Conservation (phyloP, 2,797 vertebrate genomes). For the Orestias chungarensis region DNA sequence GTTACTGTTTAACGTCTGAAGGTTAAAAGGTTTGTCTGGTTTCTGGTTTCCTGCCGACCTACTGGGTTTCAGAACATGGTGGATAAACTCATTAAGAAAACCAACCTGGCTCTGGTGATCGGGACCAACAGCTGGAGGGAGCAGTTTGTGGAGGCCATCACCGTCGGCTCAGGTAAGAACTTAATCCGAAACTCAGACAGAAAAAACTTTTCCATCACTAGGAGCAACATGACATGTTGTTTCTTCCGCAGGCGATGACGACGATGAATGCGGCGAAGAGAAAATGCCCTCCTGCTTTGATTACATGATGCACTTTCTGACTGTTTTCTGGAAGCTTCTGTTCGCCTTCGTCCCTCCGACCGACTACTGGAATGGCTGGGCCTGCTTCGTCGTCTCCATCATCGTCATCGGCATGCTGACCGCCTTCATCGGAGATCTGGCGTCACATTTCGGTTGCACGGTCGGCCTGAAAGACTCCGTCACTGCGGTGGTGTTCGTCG, state of each 20-base stretch:
- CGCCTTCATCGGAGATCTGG: slow-evolving; percentile 93
- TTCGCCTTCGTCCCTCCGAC: slow-evolving; percentile 96
- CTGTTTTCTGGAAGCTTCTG: slow-evolving; percentile 96
- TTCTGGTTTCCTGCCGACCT: not conserved
- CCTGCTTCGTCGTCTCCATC: slow-evolving; percentile 94
- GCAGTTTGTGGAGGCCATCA: slow-evolving; percentile 96
- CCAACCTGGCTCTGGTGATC: slow-evolving; percentile 94
- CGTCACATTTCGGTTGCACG: slow-evolving; percentile 97
- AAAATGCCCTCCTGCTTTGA: slow-evolving; percentile 93
- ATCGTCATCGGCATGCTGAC: slow-evolving; percentile 92
- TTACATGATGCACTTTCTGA: slow-evolving; percentile 97
- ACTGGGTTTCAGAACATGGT: slow-evolving; percentile 85
- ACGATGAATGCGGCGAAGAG: slow-evolving; percentile 85
- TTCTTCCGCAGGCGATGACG: slow-evolving; percentile 80
- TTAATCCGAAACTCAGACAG: not conserved
- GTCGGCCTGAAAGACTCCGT: slow-evolving; percentile 97
- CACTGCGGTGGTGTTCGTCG: slow-evolving; percentile 95
- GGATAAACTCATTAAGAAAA: slow-evolving; percentile 98
- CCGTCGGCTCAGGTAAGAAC: slow-evolving; percentile 88
- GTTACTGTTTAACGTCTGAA: not conserved
- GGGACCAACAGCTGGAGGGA: slow-evolving; percentile 97
- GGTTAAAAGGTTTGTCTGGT: not conserved
- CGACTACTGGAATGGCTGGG: slow-evolving; percentile 96
- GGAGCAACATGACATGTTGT: not conserved
- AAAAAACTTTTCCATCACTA: not conserved